phyloP scores from a whole-genome alignment of 1,140 invertebrate species.

The Globodera ellingtonae region DNA sequence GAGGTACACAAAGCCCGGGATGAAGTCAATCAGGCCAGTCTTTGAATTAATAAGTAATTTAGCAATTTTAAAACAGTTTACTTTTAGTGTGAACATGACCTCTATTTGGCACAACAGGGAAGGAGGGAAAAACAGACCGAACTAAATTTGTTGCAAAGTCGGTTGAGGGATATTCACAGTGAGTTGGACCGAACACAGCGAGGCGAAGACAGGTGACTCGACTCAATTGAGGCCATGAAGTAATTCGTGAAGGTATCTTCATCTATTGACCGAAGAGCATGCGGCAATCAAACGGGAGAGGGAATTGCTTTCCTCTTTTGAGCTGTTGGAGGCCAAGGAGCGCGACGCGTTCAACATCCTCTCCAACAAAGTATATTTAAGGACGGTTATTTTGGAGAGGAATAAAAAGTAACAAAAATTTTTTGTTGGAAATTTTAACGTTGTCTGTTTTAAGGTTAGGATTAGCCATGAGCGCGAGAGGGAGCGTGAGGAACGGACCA shows the following conservation, averaged over 20 bases:
- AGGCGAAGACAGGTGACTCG: constrained; percentile 71
- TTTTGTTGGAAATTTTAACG: not conserved
- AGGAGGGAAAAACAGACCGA: constrained; percentile 70
- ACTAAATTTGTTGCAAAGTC: constrained; percentile 70
- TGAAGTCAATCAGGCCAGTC: constrained; percentile 36
- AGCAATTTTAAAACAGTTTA: constrained; percentile 6
- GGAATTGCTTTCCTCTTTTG: constrained; percentile 63
- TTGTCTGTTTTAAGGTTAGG: constrained; percentile 67
- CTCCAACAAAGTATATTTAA: constrained; percentile 68
- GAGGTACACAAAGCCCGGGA: constrained; percentile 39
- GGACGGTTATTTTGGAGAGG: too few species aligned
- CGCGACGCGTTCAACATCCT: constrained; percentile 73
- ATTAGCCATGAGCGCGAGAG: constrained; percentile 77
- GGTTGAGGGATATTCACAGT: constrained; percentile 72
- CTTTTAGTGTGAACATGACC: constrained; percentile 41
- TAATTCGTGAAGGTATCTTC: constrained; percentile 67
- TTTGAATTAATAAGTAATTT: constrained; percentile 8
- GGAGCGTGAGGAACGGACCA: constrained; percentile 76
- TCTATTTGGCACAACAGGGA: constrained; percentile 32
- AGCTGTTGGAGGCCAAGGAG: constrained; percentile 68
- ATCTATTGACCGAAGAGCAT: constrained; percentile 70
- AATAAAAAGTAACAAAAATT: not conserved
- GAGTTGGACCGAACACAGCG: constrained; percentile 75
- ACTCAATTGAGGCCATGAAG: too few species aligned
- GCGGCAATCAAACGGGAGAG: constrained; percentile 52